Evolutionary conservation across 2,113 vertebrate species (phyloP).

Genomic region (Pseudorectes ferrugineus): DNA sequence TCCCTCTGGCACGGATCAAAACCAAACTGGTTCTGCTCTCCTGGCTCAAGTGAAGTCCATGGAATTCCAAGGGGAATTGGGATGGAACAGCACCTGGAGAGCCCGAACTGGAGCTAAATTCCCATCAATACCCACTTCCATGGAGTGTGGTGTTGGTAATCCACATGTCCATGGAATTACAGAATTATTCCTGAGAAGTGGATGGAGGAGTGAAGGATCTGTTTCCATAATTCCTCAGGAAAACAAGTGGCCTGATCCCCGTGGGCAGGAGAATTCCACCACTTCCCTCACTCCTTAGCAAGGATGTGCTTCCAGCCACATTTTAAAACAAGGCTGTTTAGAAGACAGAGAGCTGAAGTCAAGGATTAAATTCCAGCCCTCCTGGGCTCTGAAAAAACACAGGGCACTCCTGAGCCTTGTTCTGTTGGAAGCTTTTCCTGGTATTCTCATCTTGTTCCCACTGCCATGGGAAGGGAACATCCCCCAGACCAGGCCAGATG

Average conservation of each 20-base stretch:
- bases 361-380: not conserved
- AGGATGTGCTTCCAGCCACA: not conserved
- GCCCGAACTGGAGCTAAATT: not conserved
- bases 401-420: not conserved
- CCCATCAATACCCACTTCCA: not conserved
- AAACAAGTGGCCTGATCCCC: not conserved
- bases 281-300: not conserved
- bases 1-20: rapidly evolving
- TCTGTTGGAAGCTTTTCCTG: not conserved
- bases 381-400: not conserved
- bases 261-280: not conserved
- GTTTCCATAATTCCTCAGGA: not conserved
- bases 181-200: not conserved
- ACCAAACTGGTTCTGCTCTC: not conserved
- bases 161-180: not conserved
- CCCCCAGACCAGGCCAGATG: not conserved
- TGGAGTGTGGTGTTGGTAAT: not conserved
- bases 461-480: not conserved
- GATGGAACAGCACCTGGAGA: not conserved
- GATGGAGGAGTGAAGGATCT: not conserved
- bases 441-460: not conserved
- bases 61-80: not conserved
- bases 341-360: not conserved
- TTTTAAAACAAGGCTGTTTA: not conserved
- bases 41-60: not conserved